phyloP scores from a whole-genome alignment of 1,140 invertebrate genomes.

The Pollicipes pollicipes region DNA sequence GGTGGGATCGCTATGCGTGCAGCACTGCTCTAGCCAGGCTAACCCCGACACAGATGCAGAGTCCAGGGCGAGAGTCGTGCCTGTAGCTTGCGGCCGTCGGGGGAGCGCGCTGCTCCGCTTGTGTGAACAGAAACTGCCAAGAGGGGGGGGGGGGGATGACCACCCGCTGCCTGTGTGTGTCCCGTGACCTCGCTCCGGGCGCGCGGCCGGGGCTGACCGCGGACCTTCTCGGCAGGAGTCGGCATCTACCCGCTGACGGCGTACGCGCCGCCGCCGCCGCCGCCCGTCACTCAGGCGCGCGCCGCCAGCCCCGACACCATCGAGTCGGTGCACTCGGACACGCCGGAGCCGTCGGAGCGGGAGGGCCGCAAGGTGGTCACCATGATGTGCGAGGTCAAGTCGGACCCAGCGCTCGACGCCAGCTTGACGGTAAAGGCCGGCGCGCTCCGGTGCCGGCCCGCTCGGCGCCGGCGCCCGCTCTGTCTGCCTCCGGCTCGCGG shows the following conservation, averaged over 20 bases:
- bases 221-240: conserved; percentile 47
- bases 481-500: too few species aligned
- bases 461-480: conserved; percentile 16
- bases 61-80: too few species aligned
- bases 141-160: too few species aligned
- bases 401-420: conserved; percentile 27
- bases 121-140: too few species aligned
- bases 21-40: too few species aligned
- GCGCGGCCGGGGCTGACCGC: too few species aligned
- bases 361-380: conserved; percentile 65
- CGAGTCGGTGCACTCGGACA: conserved; percentile 63
- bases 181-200: too few species aligned
- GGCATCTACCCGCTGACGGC: conserved; percentile 94
- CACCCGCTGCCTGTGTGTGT: too few species aligned
- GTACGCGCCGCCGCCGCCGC: conserved; percentile 50
- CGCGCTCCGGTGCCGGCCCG: conserved; percentile 13
- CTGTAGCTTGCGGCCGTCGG: too few species aligned
- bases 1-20: too few species aligned
- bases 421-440: not conserved
- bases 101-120: too few species aligned
- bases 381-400: conserved; percentile 85
- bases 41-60: too few species aligned
- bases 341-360: conserved; percentile 58
- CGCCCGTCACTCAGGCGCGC: conserved; percentile 32
- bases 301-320: conserved; percentile 59